Base-by-base conservation (phyloP, 1,140 invertebrate genomes). In the Drosophila dunni region DNA sequence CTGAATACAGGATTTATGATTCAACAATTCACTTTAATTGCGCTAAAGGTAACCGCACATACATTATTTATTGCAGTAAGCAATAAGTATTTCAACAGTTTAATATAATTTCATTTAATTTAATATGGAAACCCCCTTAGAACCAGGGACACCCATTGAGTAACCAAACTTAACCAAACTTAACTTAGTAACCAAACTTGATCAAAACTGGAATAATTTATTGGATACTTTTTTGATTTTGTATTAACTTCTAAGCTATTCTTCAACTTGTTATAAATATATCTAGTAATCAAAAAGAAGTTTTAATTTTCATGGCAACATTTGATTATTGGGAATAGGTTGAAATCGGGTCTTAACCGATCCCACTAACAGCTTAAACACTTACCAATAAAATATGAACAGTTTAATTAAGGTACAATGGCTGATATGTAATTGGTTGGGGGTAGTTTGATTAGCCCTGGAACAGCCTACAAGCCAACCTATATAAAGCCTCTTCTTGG, bases 21-120 rank as follows among this genome's bases (percentile, higher is more conserved):
- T 44, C 24, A 60, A 53, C n/a, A 44, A 29, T 44, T 15, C 17
- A 53, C 45, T 20, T 61, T n/a, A 40, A 24, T 58, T 46, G 40
- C 56, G 50, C 48, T 65, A 61, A 66, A 48, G 67, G 50, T 54
- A 53, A 53, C 56, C 62, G 24, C 24, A 62, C 45, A 70, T 48
- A 70, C 74, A 75, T 64, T 38, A 38, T 38, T 38, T 38, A 38
- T 38, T 38, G 10, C 24, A 29, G 0, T 5, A 29, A 29, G 24
- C 53, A 78, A 85, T 85, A 81, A 85, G 86, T 86, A 72, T 81
- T 86, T 81, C 11, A 86, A 69, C 62, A 76, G 42, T 63, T 62
- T 15, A 38, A 53, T 56, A 7, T 17, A 51, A 17, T 62, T 38
- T 36, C 6, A 24, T 38, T 36, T 24, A 13, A 24, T 4, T 45